A percentile compares a stretch with the other conserved stretches of the same genome.
These are phyloP conservation scores for Fregata magnificens DNA, from an alignment of 2,113 vertebrate genomes.

Conservation along the genomic window DNA sequence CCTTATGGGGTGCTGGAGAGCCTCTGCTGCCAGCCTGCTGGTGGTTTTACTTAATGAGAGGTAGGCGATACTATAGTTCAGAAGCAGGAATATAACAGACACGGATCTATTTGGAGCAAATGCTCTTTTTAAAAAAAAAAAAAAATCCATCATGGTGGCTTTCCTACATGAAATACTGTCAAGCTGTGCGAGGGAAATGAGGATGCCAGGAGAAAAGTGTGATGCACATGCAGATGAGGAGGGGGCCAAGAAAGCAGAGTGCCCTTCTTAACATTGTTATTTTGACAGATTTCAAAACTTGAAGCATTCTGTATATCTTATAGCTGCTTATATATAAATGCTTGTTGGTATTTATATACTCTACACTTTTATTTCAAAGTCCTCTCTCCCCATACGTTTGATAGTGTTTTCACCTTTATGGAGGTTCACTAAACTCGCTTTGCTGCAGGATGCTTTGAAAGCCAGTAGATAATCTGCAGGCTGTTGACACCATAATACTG, in stretches of 20 bases:
- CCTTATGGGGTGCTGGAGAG: background rate
- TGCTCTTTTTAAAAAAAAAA: background rate
- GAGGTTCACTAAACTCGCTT: background rate
- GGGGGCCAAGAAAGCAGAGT: background rate
- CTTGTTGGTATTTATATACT: background rate
- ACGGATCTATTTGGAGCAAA: background rate
- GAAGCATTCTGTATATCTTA: background rate
- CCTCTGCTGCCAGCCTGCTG: rapidly evolving
- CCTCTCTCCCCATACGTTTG: background rate
- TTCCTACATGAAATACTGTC: background rate
- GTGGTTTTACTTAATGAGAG: rapidly evolving
- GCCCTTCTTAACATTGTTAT: background rate
- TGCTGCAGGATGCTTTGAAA: background rate
- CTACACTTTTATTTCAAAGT: background rate
- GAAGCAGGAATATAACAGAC: background rate
- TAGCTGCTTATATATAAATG: background rate
- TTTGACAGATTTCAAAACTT: background rate
- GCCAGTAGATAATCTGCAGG: constrained; percentile 14
- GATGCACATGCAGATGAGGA: background rate
- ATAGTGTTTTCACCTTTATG: background rate
- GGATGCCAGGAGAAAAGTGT: background rate
- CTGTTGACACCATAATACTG: background rate
- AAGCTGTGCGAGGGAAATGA: background rate
- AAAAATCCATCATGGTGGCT: background rate
- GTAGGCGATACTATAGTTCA: rapidly evolving